Conservation (phyloP, 2,888 invertebrate genomes). For the Marronus borbonicus region DNA sequence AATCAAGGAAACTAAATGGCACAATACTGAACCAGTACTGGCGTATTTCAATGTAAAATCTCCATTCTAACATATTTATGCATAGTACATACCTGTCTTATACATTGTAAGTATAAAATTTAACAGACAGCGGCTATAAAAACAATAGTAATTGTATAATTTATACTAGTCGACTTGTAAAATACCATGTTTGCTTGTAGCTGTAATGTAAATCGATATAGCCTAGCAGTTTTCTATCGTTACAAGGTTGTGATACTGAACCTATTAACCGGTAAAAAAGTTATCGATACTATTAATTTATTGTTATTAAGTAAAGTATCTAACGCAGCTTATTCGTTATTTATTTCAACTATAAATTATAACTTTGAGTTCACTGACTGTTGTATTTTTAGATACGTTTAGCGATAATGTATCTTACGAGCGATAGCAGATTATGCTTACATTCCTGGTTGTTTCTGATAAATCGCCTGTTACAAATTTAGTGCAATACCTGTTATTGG, state of each 20-base stretch:
- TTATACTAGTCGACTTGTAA: slow-evolving; percentile 22
- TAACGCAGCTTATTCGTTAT: background rate
- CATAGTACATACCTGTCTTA: background rate
- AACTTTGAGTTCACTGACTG: slow-evolving; percentile 10
- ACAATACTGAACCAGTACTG: background rate
- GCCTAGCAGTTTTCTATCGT: slow-evolving; percentile 30
- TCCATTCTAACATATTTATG: background rate
- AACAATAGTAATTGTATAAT: slow-evolving; percentile 31
- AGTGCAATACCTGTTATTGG: too few species aligned
- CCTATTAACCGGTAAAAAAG: slow-evolving; percentile 1
- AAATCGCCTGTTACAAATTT: background rate
- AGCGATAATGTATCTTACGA: background rate
- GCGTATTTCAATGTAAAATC: background rate
- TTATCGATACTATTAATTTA: slow-evolving; percentile 20
- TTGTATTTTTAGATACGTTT: slow-evolving; percentile 1
- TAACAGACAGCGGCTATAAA: slow-evolving; percentile 28
- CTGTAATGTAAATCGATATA: slow-evolving; percentile 17
- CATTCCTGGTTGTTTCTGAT: background rate
- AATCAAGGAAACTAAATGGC: too few species aligned
- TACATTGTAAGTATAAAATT: slow-evolving; percentile 18
- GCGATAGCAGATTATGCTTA: background rate
- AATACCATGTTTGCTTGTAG: slow-evolving; percentile 11
- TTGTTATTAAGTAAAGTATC: slow-evolving; percentile 25
- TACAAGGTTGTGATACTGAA: slow-evolving; percentile 43
- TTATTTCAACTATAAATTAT: slow-evolving; percentile 7